phyloP scores from a whole-genome alignment of 2,888 invertebrate species.

The Sceliomorpha sp. region DNA sequence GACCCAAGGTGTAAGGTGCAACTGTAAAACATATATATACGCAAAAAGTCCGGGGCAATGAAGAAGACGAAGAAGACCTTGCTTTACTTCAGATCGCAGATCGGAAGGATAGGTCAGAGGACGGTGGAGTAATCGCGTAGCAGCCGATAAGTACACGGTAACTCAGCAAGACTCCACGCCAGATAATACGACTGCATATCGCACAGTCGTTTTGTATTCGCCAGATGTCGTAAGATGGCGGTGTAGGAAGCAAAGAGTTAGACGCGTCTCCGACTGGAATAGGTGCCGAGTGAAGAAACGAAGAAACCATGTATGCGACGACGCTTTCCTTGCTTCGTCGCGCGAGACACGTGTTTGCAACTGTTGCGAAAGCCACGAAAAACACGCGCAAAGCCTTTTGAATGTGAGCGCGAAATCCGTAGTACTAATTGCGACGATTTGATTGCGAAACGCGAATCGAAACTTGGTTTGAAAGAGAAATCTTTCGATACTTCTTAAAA shows the following conservation, averaged over 20 bases:
- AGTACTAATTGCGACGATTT: too few relatives aligned
- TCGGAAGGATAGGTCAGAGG: constrained; percentile 43
- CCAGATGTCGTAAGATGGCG: constrained; percentile 49
- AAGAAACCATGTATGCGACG: constrained; percentile 38
- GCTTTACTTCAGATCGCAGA: constrained; percentile 32
- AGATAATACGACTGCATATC: constrained; percentile 45
- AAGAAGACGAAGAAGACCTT: constrained; percentile 20
- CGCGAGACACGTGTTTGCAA: constrained; percentile 41
- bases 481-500: too few relatives aligned
- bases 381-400: too few relatives aligned
- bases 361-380: constrained; percentile 43
- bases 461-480: too few relatives aligned
- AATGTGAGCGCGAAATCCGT: too few relatives aligned
- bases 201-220: constrained; percentile 48
- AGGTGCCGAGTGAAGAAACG: constrained; percentile 40
- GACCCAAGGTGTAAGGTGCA: constrained; percentile 28
- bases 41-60: constrained; percentile 15
- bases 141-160: constrained; percentile 51
- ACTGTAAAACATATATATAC: constrained; percentile 15
- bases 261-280: constrained; percentile 41
- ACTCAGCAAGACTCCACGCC: constrained; percentile 20
- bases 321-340: constrained; percentile 24
- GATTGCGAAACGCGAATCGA: too few relatives aligned
- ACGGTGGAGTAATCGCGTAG: constrained; percentile 47
- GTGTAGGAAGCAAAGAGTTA: constrained; percentile 47